A percentile compares a stretch with the other conserved stretches of the same genome.
phyloP scores from a whole-genome alignment of 2,113 vertebrate genomes.

The Passer montanus region DNA sequence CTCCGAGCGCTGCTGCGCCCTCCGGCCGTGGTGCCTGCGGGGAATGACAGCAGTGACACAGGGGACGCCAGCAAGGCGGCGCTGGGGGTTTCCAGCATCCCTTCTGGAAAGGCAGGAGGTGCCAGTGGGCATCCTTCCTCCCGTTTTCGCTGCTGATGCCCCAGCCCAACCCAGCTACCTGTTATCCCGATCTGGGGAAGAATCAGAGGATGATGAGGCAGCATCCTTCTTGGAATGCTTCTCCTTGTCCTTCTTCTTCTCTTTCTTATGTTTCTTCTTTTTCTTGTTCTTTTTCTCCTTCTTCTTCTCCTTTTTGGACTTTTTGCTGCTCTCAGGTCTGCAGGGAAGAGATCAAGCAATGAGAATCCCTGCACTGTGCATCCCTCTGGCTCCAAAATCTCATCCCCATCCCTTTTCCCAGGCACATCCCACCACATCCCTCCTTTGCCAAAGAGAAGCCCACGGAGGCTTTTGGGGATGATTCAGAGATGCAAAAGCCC shows the following conservation, averaged over 20 bases:
- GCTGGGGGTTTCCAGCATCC: too few relatives aligned
- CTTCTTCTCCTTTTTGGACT: slow-evolving; percentile 82
- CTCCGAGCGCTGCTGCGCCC: neutral
- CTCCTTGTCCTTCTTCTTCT: slow-evolving; percentile 83
- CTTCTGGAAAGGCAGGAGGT: neutral
- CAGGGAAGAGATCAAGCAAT: neutral
- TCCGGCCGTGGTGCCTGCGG: slow-evolving; percentile 66
- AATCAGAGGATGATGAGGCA: neutral
- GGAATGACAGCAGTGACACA: neutral
- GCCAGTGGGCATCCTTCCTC: fast-evolving
- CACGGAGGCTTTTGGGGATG: neutral
- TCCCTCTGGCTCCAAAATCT: neutral
- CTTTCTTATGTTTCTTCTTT: slow-evolving; percentile 84
- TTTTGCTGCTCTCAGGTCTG: slow-evolving; percentile 76
- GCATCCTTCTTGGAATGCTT: slow-evolving; percentile 73
- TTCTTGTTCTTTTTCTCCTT: slow-evolving; percentile 85
- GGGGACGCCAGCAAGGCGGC: fast-evolving
- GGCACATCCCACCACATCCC: neutral
- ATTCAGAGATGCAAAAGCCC: neutral
- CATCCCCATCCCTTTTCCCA: neutral
- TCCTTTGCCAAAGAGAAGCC: neutral
- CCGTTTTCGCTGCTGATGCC: fast-evolving
- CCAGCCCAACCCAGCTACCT: slow-evolving; percentile 55
- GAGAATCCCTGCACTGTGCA: neutral
- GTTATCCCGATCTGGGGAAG: slow-evolving; percentile 68